Evolutionary conservation across 2,113 vertebrate species (phyloP).

Genomic region (Struthidea cinerea): DNA sequence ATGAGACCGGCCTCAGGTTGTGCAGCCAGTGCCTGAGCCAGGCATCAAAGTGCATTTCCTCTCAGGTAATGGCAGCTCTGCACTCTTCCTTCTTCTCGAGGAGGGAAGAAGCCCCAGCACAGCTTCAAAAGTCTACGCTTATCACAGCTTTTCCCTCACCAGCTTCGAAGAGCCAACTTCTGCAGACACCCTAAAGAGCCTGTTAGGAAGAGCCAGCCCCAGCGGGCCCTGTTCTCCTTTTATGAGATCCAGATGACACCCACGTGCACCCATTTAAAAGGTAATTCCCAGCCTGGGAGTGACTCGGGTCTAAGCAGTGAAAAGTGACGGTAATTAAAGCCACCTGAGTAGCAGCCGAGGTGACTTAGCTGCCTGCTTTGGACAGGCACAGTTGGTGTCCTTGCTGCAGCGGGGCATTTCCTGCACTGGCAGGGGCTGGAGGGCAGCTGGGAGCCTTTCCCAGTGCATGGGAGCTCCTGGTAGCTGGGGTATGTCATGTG

Average conservation of each 20-base stretch:
- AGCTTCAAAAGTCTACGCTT: fast-evolving
- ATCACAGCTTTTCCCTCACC: fast-evolving
- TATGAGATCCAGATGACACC: too few species aligned
- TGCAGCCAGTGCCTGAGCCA: fast-evolving
- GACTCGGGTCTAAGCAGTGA: fast-evolving
- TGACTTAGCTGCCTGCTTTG: fast-evolving
- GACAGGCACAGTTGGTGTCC: too few species aligned
- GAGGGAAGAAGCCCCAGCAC: fast-evolving
- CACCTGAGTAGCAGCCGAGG: neutral
- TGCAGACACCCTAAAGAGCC: fast-evolving
- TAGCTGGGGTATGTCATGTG: fast-evolving
- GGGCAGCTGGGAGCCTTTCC: neutral
- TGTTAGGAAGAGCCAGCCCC: fast-evolving
- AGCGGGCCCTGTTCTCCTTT: fast-evolving
- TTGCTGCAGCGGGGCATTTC: too few species aligned
- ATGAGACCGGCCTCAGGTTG: fast-evolving
- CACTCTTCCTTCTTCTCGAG: fast-evolving
- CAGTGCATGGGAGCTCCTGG: fast-evolving
- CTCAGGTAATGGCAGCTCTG: fast-evolving
- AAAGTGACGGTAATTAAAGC: fast-evolving
- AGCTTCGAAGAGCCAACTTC: fast-evolving
- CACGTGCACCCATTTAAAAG: too few species aligned
- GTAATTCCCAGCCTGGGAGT: fast-evolving
- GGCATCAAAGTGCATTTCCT: fast-evolving
- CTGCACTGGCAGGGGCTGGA: too few species aligned